Evolutionary conservation across 2,797 vertebrate species (phyloP).

Genomic region (Discoglossus pictus): DNA sequence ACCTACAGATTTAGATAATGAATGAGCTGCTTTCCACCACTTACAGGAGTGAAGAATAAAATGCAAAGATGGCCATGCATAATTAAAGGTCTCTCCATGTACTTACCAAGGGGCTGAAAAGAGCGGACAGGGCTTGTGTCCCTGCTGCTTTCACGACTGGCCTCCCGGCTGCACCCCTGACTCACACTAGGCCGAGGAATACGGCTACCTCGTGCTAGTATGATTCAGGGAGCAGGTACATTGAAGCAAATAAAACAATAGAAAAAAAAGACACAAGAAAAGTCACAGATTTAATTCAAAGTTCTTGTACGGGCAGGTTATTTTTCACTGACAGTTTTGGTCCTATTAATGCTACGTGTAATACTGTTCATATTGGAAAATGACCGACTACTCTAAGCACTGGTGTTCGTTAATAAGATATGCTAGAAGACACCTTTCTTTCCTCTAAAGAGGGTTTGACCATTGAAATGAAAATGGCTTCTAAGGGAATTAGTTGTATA

Average conservation of each 20-base stretch:
- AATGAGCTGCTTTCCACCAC: too few relatives aligned
- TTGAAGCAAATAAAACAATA: constrained; percentile 62
- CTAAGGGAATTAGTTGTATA: too few relatives aligned
- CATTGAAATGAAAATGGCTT: too few relatives aligned
- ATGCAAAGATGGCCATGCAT: constrained; percentile 55
- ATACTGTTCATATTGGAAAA: too few relatives aligned
- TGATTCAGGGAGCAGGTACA: constrained; percentile 62
- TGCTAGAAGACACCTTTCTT: too few relatives aligned
- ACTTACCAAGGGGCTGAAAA: constrained; percentile 96
- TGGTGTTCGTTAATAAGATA: too few relatives aligned
- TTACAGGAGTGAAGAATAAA: constrained; percentile 15
- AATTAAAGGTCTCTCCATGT: constrained; percentile 53
- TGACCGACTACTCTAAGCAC: too few relatives aligned
- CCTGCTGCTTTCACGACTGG: constrained; percentile 97
- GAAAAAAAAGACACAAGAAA: constrained; percentile 63
- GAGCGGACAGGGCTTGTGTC: constrained; percentile 96
- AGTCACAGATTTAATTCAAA: constrained; percentile 58
- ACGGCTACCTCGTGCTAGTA: constrained; percentile 93
- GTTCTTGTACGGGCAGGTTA: too few relatives aligned
- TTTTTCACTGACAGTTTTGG: too few relatives aligned
- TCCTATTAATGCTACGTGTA: too few relatives aligned
- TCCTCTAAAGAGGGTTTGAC: too few relatives aligned
- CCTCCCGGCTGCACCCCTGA: constrained; percentile 98
- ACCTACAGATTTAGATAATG: too few relatives aligned
- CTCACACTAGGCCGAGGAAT: constrained; percentile 98